Evolutionary conservation across 1,140 invertebrate genomes (phyloP), one percentile per base, ranked within the genome.

Genomic region (Hylaeus volcanicus): DNA sequence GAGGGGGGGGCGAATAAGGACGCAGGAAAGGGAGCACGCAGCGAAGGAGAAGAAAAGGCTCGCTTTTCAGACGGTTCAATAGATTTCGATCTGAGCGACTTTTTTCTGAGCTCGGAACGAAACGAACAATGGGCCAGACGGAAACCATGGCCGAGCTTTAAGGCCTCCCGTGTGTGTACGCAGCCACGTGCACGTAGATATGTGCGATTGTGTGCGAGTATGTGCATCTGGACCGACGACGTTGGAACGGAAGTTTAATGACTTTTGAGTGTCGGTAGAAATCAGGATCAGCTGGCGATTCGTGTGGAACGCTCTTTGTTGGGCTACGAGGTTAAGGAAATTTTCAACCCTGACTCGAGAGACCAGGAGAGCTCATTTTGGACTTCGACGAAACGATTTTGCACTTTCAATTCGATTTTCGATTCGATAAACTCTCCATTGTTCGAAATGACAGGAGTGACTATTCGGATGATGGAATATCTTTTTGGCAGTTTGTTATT

Each of bases 61-160:
- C 79, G 79, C 79, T 84, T 88, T 89, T 90, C 85, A 85, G 81
- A 70, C 82, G 85, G 82, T 90, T 79, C 87, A 88, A 90, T 90
- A 88, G 88, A 85, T 85, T 89, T 89, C 84, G 83, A 84, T 88
- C 80, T 70, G 82, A 81, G 37, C 55, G 74, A 39, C 60, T 69
- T 83, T 90, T 88, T 89, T 85, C 81, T 56, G 43, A 11, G 8
- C 68, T 73, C 76, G 65, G 83, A 82, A 48, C 73, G 63, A 69
- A 74, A 73, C 87, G 83, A 86, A 89, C 88, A 92, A 91, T 86
- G 73, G 83, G 78, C 61, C 85, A 74, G 79, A 77, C 88, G 89
- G 90, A 91, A 91, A 84, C 84, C 84, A 77, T 83, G 79, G 73
- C 65, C 79, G 53, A 78, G 37, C 81, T 86, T 65, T 82, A 83